Conservation (phyloP, 2,888 invertebrate species). For the Meteorus colon region DNA sequence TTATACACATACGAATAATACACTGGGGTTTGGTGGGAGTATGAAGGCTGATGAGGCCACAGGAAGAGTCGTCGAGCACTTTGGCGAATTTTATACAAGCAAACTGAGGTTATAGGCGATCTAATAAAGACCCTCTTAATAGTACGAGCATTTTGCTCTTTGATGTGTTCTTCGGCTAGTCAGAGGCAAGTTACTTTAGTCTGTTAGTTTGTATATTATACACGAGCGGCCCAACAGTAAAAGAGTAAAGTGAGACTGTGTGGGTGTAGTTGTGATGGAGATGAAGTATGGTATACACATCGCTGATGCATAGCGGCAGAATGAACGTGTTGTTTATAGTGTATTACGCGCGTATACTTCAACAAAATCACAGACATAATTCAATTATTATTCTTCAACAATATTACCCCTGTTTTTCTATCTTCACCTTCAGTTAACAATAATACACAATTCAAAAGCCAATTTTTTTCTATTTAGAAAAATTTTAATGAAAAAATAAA, state of each 20-base stretch:
- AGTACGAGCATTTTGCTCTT: constrained; percentile 61
- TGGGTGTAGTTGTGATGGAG: background rate
- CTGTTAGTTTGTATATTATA: constrained; percentile 52
- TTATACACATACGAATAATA: background rate
- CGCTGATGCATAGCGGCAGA: background rate
- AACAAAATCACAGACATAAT: background rate
- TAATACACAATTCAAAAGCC: too few species aligned
- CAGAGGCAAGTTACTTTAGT: constrained; percentile 54
- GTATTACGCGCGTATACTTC: background rate
- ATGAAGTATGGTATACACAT: background rate
- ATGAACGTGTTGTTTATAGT: background rate
- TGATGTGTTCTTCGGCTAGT: constrained; percentile 63
- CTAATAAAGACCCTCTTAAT: constrained; percentile 66
- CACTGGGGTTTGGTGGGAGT: background rate
- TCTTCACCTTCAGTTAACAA: too few species aligned
- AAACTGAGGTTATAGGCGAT: constrained; percentile 63
- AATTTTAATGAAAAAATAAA: too few species aligned
- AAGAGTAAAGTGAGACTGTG: background rate
- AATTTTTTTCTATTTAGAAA: too few species aligned
- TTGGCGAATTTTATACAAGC: constrained; percentile 62
- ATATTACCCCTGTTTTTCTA: too few species aligned
- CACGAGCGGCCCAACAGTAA: background rate
- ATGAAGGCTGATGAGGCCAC: constrained; percentile 31
- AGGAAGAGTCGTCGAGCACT: constrained; percentile 60
- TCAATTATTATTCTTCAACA: background rate